Conservation (phyloP, 2,797 vertebrate genomes). For the Sitta carolinensis region DNA sequence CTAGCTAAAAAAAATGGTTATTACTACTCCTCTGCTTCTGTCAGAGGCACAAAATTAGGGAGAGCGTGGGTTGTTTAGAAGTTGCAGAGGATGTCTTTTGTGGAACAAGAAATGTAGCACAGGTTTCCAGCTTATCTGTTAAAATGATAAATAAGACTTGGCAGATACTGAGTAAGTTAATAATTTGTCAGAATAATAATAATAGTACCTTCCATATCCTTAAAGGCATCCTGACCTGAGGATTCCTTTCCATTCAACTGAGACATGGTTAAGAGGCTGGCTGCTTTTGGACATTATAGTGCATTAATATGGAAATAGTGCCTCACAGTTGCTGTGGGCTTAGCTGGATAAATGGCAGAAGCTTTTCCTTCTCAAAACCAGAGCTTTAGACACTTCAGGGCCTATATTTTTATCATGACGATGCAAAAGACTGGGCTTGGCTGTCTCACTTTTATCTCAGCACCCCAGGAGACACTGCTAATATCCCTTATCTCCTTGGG, state of each 20-base stretch:
- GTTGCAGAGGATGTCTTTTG: neutral
- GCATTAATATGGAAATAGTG: neutral
- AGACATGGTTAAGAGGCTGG: neutral
- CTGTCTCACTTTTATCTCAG: conserved; percentile 39
- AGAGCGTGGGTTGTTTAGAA: neutral
- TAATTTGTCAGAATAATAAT: neutral
- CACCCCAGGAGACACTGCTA: neutral
- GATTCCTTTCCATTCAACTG: neutral
- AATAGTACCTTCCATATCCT: neutral
- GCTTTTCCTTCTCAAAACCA: neutral
- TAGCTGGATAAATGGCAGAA: neutral
- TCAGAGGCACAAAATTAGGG: neutral
- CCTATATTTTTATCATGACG: neutral
- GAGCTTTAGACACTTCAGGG: neutral
- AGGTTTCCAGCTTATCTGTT: neutral
- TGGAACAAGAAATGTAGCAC: neutral
- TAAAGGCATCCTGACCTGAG: neutral
- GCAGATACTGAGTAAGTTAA: neutral
- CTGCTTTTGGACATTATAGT: neutral
- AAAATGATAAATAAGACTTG: neutral
- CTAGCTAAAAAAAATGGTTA: neutral
- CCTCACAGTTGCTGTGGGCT: neutral
- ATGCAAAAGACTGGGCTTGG: neutral
- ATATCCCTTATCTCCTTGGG: conserved; percentile 27
- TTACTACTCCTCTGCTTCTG: neutral